These are phyloP conservation scores for Corynorhinus townsendii DNA, from an alignment of 2,113 vertebrate genomes.

Conservation along the genomic window DNA sequence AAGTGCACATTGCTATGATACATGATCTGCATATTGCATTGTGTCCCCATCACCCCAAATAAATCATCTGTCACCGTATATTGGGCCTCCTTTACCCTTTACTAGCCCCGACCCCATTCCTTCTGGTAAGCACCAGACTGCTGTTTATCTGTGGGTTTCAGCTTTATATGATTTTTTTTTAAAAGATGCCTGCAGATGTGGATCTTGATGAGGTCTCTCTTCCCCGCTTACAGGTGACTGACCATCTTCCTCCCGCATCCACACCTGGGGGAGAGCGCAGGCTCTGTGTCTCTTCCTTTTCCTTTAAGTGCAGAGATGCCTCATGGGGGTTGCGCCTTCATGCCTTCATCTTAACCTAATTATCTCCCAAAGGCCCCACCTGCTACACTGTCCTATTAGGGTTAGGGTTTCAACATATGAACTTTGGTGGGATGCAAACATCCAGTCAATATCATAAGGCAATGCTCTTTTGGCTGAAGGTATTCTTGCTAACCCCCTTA, in stretches of 20 bases:
- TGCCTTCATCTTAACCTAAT: background rate
- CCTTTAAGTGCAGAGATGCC: background rate
- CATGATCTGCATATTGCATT: too few relatives aligned
- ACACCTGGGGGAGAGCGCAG: too few relatives aligned
- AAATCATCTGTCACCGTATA: too few relatives aligned
- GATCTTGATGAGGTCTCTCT: background rate
- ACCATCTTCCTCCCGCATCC: background rate
- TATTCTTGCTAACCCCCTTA: rapidly evolving
- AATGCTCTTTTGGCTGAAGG: background rate
- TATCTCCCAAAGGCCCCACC: background rate
- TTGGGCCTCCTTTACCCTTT: too few relatives aligned
- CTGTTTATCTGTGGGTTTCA: too few relatives aligned
- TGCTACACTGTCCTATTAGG: too few relatives aligned
- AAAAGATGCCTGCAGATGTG: too few relatives aligned
- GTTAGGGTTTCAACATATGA: background rate
- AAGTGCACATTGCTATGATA: too few relatives aligned
- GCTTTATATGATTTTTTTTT: too few relatives aligned
- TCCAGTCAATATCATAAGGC: background rate
- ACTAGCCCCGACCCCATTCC: too few relatives aligned
- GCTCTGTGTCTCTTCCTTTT: background rate
- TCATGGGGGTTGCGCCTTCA: rapidly evolving
- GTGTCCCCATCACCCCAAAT: too few relatives aligned
- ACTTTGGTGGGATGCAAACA: background rate
- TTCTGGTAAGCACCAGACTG: too few relatives aligned
- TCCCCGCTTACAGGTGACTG: rapidly evolving